Conservation (phyloP, 2,888 invertebrate genomes). For the Cordilura impudica region DNA sequence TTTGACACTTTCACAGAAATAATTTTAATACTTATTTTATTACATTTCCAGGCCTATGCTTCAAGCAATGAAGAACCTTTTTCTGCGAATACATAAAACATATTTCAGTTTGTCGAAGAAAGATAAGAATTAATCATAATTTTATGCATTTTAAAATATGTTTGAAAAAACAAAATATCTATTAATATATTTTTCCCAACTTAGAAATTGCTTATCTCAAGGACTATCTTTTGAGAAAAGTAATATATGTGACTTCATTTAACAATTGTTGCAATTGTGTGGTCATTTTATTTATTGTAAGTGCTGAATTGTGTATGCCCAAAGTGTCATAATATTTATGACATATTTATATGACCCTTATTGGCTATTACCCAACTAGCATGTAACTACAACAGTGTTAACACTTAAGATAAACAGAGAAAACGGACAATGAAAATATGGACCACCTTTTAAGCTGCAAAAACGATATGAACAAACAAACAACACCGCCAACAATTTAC, state of each 20-base stretch:
- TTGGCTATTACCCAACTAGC: background rate
- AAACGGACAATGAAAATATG: slow-evolving; percentile 51
- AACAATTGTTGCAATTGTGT: slow-evolving; percentile 36
- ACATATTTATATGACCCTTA: slow-evolving; percentile 38
- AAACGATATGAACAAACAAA: slow-evolving; percentile 28
- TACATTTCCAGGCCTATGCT: slow-evolving; percentile 5
- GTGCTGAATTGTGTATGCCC: background rate
- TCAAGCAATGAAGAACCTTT: background rate
- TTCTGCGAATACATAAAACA: slow-evolving; percentile 22
- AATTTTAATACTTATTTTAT: slow-evolving; percentile 29
- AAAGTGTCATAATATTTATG: slow-evolving; percentile 62
- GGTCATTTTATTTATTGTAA: slow-evolving; percentile 22
- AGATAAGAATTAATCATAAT: slow-evolving; percentile 45
- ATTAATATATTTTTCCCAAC: slow-evolving; percentile 15
- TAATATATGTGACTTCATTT: background rate
- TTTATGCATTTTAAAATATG: slow-evolving; percentile 47
- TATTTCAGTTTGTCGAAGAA: slow-evolving; percentile 8
- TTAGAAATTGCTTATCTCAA: slow-evolving; percentile 35
- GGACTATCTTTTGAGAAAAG: slow-evolving; percentile 19
- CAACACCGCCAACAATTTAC: slow-evolving; percentile 39
- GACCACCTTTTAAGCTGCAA: slow-evolving; percentile 49
- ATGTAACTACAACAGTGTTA: slow-evolving; percentile 19
- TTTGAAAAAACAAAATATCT: slow-evolving; percentile 51
- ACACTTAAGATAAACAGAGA: slow-evolving; percentile 25
- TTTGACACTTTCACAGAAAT: slow-evolving; percentile 48